These are phyloP conservation scores for Gallinago solitaria DNA, from an alignment of 2,797 vertebrate species.

Conservation along the genomic window DNA sequence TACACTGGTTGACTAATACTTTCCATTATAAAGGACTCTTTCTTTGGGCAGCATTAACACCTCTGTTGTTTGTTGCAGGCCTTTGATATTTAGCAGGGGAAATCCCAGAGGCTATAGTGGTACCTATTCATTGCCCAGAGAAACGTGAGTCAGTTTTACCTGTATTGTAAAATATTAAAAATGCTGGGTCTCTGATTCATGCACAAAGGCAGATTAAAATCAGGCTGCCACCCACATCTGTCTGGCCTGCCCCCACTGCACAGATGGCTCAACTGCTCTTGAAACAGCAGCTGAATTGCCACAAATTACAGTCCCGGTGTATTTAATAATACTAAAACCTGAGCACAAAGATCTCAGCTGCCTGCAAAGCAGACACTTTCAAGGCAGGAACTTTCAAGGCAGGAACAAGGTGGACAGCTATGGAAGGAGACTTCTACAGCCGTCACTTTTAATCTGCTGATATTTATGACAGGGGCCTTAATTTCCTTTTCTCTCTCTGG, in stretches of 20 bases:
- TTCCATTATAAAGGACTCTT: slow-evolving; percentile 34
- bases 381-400: neutral
- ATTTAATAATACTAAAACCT: neutral
- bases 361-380: neutral
- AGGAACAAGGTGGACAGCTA: neutral
- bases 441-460: neutral
- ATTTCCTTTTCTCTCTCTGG: neutral
- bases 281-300: neutral
- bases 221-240: slow-evolving; percentile 47
- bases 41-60: slow-evolving; percentile 24
- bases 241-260: slow-evolving; percentile 28
- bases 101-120: slow-evolving; percentile 41
- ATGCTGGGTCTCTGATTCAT: slow-evolving; percentile 1
- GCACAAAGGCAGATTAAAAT: slow-evolving; percentile 37
- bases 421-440: neutral
- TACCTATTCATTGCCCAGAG: neutral
- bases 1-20: slow-evolving; percentile 9
- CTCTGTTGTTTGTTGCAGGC: neutral
- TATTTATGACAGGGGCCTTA: neutral
- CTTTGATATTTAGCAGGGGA: slow-evolving; percentile 57
- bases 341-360: neutral
- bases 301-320: neutral
- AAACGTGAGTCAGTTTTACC: slow-evolving; percentile 40
- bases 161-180: neutral
- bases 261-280: neutral